Evolutionary conservation across 2,888 invertebrate genomes (phyloP), one percentile per base, ranked within the genome.

Genomic region (Apotomis betuletana): DNA sequence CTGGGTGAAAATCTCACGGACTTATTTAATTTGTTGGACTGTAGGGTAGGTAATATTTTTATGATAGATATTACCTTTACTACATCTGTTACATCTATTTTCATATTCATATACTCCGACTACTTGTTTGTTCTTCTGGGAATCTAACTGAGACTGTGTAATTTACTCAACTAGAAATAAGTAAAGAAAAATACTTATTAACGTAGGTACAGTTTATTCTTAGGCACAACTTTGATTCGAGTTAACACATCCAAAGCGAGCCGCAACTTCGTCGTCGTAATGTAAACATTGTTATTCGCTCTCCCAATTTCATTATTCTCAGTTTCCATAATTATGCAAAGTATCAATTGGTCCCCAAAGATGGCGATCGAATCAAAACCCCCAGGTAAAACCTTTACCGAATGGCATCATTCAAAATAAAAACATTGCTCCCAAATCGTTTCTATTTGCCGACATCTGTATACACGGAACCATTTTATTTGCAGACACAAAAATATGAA

Each of bases 351-450:
- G 57, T 69, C 10, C 63, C 68, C 78, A 68, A 76, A 75, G 71
- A 74, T 76, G 77, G 77, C 78, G 74, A 77, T 81, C 78, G 82
- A 89, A 90, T 90, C 90, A 90, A 90, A 91, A 88, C 89, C 85
- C 80, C 78, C 90, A 90, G 90, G 90, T 90, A 88, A 86, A 87
- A 86, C 83, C 80, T 82, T 81, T 83, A 83, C 79, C 80, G 84
- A 91, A 91, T 87, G 81, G 86, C 85, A 87, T 90, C 88, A 85
- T 90, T 92, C 88, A 87, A 90, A 92, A 92, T 91, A 91, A 92
- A 91, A 92, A 91, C 90, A 92, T 91, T 88, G 90, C 90, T 89
- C 84, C 90, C 88, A 89, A 91, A 74, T 75, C 75, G 71, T 67
- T 68, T 69, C 69, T 58, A 69, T 70, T 67, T 55, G 49, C 63